Percentiles rank a stretch among this genome's conserved stretches.
Conservation (phyloP, 2,797 vertebrate genomes). For the Eulemur coronatus region DNA sequence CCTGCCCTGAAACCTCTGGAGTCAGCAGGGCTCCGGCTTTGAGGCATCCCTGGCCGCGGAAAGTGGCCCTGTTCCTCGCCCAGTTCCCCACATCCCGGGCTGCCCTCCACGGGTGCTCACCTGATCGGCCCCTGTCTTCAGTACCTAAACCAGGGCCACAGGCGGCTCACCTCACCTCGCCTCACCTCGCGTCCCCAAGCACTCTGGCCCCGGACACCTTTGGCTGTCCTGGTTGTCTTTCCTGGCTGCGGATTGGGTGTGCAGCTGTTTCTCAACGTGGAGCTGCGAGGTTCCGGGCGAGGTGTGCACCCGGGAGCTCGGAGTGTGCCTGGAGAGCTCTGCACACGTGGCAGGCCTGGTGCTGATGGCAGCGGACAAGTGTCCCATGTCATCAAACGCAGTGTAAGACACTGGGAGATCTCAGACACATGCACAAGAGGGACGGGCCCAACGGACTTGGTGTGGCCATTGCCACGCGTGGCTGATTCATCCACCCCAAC, state of each 20-base stretch:
- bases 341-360: too few species aligned
- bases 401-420: background rate
- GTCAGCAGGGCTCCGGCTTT: too few species aligned
- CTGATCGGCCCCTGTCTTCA: background rate
- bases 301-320: rapidly evolving
- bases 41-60: too few species aligned
- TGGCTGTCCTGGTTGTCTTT: background rate
- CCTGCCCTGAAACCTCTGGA: background rate
- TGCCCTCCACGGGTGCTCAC: too few species aligned
- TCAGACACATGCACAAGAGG: rapidly evolving
- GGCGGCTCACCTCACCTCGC: too few species aligned
- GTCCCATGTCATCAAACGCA: background rate
- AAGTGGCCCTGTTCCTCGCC: too few species aligned
- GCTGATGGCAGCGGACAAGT: rapidly evolving
- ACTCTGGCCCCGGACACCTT: background rate
- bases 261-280: background rate
- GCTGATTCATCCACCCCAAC: rapidly evolving
- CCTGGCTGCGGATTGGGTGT: rapidly evolving
- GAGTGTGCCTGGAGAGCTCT: background rate
- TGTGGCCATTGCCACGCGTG: background rate
- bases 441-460: rapidly evolving
- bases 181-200: too few species aligned
- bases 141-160: too few species aligned
- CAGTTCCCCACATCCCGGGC: too few species aligned
- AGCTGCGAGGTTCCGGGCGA: rapidly evolving